phyloP scores from a whole-genome alignment of 2,888 invertebrate genomes.

The Rotaria sp. region DNA sequence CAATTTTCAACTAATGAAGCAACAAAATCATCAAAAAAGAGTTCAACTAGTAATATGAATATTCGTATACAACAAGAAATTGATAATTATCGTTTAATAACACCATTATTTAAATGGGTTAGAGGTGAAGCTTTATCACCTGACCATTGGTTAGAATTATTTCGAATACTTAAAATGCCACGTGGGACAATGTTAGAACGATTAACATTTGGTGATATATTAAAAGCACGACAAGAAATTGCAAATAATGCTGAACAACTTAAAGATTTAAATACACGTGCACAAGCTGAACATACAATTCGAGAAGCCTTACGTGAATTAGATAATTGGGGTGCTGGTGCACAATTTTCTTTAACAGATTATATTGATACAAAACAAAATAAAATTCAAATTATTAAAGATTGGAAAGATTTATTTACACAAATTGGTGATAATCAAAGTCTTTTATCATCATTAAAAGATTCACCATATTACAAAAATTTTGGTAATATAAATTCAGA shows the following conservation, averaged over 20 bases:
- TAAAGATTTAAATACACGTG: constrained; percentile 69
- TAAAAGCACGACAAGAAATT: constrained; percentile 58
- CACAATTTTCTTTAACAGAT: constrained; percentile 67
- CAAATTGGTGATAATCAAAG: constrained; percentile 79
- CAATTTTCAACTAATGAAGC: not conserved
- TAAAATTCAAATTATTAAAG: constrained; percentile 71
- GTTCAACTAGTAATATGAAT: not conserved
- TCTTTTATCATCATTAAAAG: constrained; percentile 72
- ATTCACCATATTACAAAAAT: constrained; percentile 72
- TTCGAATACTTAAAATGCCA: constrained; percentile 68
- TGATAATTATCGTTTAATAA: constrained; percentile 61
- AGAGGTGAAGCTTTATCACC: constrained; percentile 77
- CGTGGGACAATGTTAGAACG: constrained; percentile 67
- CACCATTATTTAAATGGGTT: constrained; percentile 64
- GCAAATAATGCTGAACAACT: constrained; percentile 62
- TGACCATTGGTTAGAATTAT: constrained; percentile 86
- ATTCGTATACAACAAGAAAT: constrained; percentile 59
- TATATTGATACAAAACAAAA: constrained; percentile 69
- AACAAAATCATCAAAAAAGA: not conserved
- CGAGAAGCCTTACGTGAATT: constrained; percentile 83
- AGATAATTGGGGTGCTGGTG: constrained; percentile 85
- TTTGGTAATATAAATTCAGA: constrained; percentile 56
- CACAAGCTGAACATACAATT: constrained; percentile 84
- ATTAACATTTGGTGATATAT: constrained; percentile 71
- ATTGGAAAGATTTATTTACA: constrained; percentile 79